Conservation (phyloP, 2,113 vertebrate genomes). For the Panthera leo region DNA sequence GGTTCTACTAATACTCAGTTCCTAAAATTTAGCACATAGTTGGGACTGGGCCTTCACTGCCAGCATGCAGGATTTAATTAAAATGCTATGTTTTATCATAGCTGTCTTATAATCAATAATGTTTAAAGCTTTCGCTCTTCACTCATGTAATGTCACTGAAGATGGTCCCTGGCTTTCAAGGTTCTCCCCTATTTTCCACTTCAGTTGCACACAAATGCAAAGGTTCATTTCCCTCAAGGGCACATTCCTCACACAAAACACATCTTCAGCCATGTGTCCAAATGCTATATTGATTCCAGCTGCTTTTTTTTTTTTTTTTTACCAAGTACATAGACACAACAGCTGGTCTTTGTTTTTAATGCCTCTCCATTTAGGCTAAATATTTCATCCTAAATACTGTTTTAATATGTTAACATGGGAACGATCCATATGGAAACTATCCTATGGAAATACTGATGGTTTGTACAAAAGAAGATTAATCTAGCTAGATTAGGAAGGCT, state of each 20-base stretch:
- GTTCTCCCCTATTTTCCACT: conserved; percentile 34
- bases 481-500: background rate
- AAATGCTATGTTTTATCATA: background rate
- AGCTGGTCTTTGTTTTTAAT: conserved; percentile 55
- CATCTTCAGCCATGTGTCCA: conserved; percentile 29
- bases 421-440: conserved; percentile 35
- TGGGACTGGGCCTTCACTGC: background rate
- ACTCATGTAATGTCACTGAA: background rate
- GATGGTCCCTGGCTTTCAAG: background rate
- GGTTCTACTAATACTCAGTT: background rate
- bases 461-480: background rate
- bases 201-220: background rate
- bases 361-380: conserved; percentile 12
- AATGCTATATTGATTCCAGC: conserved; percentile 34
- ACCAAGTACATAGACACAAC: background rate
- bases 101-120: conserved; percentile 16
- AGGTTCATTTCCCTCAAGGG: background rate
- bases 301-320: background rate
- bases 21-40: background rate
- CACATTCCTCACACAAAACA: background rate
- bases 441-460: background rate
- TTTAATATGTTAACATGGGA: background rate
- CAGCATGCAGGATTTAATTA: background rate
- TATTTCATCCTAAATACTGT: conserved; percentile 47
- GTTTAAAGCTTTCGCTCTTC: background rate